These are phyloP conservation scores for Camelus bactrianus DNA, from an alignment of 2,113 vertebrate genomes.

Conservation along the genomic window DNA sequence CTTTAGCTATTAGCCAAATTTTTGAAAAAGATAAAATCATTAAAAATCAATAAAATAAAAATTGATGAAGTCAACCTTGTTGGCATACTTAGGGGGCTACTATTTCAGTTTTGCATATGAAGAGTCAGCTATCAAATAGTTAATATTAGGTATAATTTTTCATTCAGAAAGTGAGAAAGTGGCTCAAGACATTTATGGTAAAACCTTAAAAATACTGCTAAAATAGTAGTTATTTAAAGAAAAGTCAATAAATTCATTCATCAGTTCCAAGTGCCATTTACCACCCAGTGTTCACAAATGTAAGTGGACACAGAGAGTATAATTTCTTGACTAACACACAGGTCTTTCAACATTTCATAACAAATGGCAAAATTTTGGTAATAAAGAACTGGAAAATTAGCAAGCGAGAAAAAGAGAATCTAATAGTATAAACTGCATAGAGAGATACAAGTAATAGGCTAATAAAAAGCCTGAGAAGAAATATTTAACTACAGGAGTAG, in stretches of 20 bases:
- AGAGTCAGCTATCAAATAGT: background rate
- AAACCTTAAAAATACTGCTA: background rate
- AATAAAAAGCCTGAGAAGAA: background rate
- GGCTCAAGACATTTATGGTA: background rate
- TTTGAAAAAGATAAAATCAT: background rate
- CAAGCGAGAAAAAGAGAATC: background rate
- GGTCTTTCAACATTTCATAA: background rate
- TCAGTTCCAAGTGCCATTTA: background rate
- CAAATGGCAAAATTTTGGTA: background rate
- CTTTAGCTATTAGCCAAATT: background rate
- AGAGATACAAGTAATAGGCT: background rate
- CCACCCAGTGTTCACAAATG: background rate
- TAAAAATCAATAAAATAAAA: conserved; percentile 2
- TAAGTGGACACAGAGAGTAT: background rate
- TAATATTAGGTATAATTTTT: background rate
- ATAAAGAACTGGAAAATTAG: background rate
- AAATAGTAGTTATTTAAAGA: background rate
- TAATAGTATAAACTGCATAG: background rate
- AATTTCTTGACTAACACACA: background rate
- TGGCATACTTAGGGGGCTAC: background rate
- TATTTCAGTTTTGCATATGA: background rate
- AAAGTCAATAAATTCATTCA: conserved; percentile 1
- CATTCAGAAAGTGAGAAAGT: background rate
- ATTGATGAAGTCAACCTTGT: background rate
- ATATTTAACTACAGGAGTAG: background rate